Evolutionary conservation across 2,888 invertebrate genomes (phyloP).

Genomic region (Pollenia amentaria): DNA sequence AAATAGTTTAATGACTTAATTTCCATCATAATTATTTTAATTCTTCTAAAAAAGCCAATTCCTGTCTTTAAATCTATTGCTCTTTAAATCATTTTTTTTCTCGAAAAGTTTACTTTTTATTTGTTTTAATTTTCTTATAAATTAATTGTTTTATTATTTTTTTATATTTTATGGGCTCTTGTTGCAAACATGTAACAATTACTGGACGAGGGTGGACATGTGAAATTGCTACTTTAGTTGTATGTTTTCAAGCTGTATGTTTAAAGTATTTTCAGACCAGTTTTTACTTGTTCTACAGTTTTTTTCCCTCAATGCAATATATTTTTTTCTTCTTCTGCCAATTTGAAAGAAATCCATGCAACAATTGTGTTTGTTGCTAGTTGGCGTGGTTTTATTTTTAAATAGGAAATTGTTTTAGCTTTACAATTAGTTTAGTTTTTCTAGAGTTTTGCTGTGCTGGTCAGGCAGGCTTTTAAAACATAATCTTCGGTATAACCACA

Average conservation of each 20-base stretch:
- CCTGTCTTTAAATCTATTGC: neutral
- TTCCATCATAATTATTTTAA: too few relatives aligned
- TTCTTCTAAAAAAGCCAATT: neutral
- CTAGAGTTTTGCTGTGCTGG: slow-evolving; percentile 20
- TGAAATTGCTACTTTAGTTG: slow-evolving; percentile 68
- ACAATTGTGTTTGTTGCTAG: slow-evolving; percentile 40
- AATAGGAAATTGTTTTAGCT: slow-evolving; percentile 69
- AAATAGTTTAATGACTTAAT: too few relatives aligned
- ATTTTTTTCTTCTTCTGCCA: neutral
- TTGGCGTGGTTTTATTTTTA: slow-evolving; percentile 45
- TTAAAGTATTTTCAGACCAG: slow-evolving; percentile 61
- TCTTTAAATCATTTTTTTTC: neutral
- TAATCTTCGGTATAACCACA: slow-evolving; percentile 70
- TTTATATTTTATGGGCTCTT: neutral
- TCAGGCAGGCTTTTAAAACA: slow-evolving; percentile 63
- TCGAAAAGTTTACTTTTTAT: slow-evolving; percentile 9
- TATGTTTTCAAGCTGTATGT: slow-evolving; percentile 46
- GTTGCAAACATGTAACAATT: slow-evolving; percentile 56
- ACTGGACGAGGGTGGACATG: slow-evolving; percentile 75
- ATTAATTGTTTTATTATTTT: slow-evolving; percentile 15
- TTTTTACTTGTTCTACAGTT: slow-evolving; percentile 57
- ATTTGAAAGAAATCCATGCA: slow-evolving; percentile 40
- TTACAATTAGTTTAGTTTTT: slow-evolving; percentile 67
- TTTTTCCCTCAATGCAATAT: neutral
- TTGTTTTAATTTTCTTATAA: slow-evolving; percentile 26